These are phyloP conservation scores for Limonius californicus DNA, from an alignment of 1,140 invertebrate species.

Conservation along the genomic window DNA sequence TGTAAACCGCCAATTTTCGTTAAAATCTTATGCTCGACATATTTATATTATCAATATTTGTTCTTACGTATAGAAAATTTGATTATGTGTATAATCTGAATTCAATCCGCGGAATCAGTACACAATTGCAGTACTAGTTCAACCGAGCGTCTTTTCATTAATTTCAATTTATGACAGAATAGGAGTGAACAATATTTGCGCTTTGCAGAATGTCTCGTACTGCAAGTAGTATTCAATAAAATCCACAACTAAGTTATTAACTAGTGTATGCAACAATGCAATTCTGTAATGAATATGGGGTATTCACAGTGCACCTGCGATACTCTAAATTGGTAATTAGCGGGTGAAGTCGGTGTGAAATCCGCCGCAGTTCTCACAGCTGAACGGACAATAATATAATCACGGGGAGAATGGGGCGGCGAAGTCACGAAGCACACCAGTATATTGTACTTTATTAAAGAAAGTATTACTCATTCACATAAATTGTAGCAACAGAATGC, in stretches of 20 bases:
- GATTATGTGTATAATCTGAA: too few relatives aligned
- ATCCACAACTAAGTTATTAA: constrained; percentile 37
- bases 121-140: too few relatives aligned
- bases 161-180: too few relatives aligned
- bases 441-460: background rate
- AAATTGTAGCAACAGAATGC: constrained; percentile 3
- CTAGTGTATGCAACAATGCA: constrained; percentile 38
- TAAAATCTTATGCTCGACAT: too few relatives aligned
- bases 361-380: constrained; percentile 43
- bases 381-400: constrained; percentile 44
- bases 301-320: constrained; percentile 41
- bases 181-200: too few relatives aligned
- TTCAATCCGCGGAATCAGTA: too few relatives aligned
- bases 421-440: background rate
- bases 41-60: too few relatives aligned
- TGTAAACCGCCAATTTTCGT: too few relatives aligned
- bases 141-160: too few relatives aligned
- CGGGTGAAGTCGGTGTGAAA: constrained; percentile 47
- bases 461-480: background rate
- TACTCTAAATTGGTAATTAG: constrained; percentile 47
- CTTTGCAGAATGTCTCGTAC: too few relatives aligned
- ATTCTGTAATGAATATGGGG: constrained; percentile 39
- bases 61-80: too few relatives aligned
- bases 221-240: too few relatives aligned
- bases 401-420: constrained; percentile 20